These are phyloP conservation scores for Hyalella azteca DNA, from an alignment of 2,888 invertebrate genomes.

Conservation along the genomic window DNA sequence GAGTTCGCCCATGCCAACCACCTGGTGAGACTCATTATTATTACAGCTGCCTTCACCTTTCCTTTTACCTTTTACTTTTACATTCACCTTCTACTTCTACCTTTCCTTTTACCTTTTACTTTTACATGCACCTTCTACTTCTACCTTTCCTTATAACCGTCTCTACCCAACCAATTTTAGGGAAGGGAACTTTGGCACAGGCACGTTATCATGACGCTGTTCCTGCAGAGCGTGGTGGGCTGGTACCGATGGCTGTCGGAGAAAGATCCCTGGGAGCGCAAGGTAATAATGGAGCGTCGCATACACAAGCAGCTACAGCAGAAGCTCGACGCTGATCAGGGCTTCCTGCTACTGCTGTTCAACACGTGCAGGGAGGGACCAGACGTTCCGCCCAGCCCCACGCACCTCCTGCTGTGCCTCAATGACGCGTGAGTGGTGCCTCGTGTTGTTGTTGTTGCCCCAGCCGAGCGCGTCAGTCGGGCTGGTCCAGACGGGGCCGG, in stretches of 20 bases:
- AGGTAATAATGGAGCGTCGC: not conserved
- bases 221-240: not conserved
- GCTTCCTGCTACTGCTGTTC: not conserved
- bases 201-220: too few species aligned
- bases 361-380: constrained; percentile 13
- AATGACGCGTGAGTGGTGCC: not conserved
- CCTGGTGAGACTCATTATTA: not conserved
- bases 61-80: too few species aligned
- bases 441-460: too few species aligned
- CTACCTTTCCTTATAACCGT: too few species aligned
- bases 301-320: constrained; percentile 4
- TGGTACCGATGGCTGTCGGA: constrained; percentile 15
- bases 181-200: too few species aligned
- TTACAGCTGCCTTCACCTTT: not conserved
- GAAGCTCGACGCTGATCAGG: not conserved
- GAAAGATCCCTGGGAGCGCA: constrained; percentile 20
- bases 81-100: too few species aligned
- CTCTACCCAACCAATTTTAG: too few species aligned
- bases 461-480: too few species aligned
- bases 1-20: not conserved
- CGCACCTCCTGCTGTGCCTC: not conserved
- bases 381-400: not conserved
- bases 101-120: too few species aligned
- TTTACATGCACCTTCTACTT: too few species aligned
- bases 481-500: too few species aligned